Conservation (phyloP, 1,140 invertebrate genomes). For the fruit fly (Drosophila melanogaster) region DNA sequence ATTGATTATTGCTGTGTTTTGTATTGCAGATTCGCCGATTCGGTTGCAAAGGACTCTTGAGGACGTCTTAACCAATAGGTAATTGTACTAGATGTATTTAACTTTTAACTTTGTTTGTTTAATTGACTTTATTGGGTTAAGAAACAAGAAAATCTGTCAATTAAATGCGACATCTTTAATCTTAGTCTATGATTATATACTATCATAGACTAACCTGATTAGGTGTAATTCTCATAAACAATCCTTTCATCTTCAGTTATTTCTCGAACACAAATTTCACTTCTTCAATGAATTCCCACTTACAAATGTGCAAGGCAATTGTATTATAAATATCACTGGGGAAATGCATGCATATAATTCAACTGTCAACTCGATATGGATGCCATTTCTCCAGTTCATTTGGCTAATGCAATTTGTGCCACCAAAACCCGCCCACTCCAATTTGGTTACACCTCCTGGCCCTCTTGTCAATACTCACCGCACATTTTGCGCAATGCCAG, state of each 20-base stretch:
- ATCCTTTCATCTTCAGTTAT: neutral
- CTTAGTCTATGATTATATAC: neutral
- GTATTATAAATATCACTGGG: conserved; percentile 31
- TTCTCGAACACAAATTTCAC: too few relatives aligned
- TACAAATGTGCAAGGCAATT: conserved; percentile 25
- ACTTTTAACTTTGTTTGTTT: too few relatives aligned
- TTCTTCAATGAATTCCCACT: neutral
- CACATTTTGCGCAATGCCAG: conserved; percentile 64
- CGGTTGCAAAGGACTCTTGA: conserved; percentile 1
- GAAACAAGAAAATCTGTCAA: neutral
- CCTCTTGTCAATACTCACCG: conserved; percentile 65
- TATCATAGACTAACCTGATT: neutral
- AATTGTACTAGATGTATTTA: conserved; percentile 3
- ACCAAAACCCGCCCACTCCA: conserved; percentile 22
- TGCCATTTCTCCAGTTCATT: conserved; percentile 42
- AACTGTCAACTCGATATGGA: conserved; percentile 5
- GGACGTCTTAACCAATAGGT: conserved; percentile 24
- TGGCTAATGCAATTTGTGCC: conserved; percentile 66
- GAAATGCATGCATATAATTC: conserved; percentile 23
- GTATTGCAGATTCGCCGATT: conserved; percentile 35
- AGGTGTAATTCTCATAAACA: neutral
- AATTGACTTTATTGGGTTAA: neutral
- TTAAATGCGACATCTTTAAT: neutral
- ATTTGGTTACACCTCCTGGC: conserved; percentile 12
- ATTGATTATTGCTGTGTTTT: neutral